Evolutionary conservation across 2,797 vertebrate species (phyloP).

Genomic region (Gymnothorax reevesii): DNA sequence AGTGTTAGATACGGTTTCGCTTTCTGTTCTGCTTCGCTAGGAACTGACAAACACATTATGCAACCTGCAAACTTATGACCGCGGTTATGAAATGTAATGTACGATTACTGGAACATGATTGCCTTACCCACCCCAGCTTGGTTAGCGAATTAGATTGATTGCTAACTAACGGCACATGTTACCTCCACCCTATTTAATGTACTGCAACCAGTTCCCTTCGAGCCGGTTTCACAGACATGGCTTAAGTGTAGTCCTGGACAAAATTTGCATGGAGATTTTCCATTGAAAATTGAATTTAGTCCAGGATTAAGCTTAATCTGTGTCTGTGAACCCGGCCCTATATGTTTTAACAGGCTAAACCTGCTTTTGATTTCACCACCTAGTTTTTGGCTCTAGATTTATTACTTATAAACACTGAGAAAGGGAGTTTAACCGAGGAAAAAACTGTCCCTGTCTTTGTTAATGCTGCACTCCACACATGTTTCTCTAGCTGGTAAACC

Average conservation of each 20-base stretch:
- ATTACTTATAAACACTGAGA: neutral
- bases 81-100: neutral
- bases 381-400: neutral
- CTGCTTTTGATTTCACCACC: too few species aligned
- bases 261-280: too few species aligned
- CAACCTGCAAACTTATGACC: neutral
- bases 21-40: neutral
- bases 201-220: neutral
- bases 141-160: neutral
- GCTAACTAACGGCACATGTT: neutral
- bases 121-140: neutral
- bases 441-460: constrained; percentile 1
- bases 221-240: neutral
- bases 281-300: too few species aligned
- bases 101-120: neutral
- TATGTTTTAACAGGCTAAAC: too few species aligned
- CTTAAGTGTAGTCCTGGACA: neutral
- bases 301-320: too few species aligned
- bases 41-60: neutral
- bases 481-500: neutral
- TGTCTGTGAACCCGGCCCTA: too few species aligned
- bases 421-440: neutral
- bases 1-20: neutral
- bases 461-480: neutral
- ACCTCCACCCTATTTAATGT: neutral